These are phyloP conservation scores for Apeltes quadracus DNA, from an alignment of 2,113 vertebrate species.

Conservation along the genomic window DNA sequence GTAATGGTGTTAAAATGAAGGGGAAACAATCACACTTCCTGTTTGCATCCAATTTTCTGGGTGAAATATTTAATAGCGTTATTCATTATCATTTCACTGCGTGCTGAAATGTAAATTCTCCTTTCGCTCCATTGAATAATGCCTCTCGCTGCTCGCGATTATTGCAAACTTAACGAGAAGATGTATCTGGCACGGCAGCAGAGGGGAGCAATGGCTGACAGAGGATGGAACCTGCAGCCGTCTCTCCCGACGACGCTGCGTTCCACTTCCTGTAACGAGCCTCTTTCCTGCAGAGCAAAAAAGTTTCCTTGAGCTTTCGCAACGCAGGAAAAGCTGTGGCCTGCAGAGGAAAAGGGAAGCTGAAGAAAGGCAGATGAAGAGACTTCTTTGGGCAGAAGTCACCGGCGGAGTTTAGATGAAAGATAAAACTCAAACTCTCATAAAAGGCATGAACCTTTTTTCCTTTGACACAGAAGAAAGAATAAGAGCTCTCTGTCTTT, in stretches of 20 bases:
- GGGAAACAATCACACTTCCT: neutral
- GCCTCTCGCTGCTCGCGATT: neutral
- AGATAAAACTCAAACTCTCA: constrained; percentile 46
- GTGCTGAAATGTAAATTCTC: neutral
- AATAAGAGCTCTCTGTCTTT: constrained; percentile 37
- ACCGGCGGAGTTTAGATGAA: constrained; percentile 58
- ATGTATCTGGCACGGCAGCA: neutral
- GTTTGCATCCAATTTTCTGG: neutral
- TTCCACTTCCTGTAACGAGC: constrained; percentile 2
- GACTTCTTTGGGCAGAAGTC: constrained; percentile 29
- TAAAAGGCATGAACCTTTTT: constrained; percentile 51
- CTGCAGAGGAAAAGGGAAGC: neutral
- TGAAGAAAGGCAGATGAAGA: constrained; percentile 41
- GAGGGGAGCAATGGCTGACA: neutral
- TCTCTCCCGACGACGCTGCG: neutral
- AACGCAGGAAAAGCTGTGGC: constrained; percentile 37
- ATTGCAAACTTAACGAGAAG: neutral
- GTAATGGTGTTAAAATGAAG: constrained; percentile 4
- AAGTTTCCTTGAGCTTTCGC: constrained; percentile 11
- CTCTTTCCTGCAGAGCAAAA: neutral
- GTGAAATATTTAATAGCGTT: constrained; percentile 4
- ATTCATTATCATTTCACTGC: neutral
- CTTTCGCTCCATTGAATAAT: neutral
- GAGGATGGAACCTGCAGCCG: neutral
- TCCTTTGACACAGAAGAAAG: constrained; percentile 17